phyloP scores from a whole-genome alignment of 2,888 invertebrate species.

The Marronus borbonicus region DNA sequence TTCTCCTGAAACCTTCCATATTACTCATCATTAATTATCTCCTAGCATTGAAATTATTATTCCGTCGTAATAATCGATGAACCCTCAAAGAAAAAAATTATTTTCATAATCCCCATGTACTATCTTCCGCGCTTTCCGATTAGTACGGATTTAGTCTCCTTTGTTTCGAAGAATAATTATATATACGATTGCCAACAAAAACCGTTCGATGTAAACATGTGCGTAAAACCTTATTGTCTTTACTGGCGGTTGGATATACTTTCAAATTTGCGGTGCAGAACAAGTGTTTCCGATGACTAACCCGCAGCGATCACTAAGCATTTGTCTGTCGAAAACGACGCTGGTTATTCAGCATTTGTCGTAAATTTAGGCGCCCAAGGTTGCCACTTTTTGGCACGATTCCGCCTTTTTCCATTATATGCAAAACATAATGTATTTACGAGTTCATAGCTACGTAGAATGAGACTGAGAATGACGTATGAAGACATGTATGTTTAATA shows the following conservation, averaged over 20 bases:
- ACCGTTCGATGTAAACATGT: constrained; percentile 1
- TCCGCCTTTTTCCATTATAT: background rate
- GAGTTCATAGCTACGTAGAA: too few species aligned
- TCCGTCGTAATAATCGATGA: too few species aligned
- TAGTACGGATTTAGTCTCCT: too few species aligned
- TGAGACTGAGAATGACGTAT: too few species aligned
- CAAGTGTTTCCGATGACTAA: constrained; percentile 10
- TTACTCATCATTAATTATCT: too few species aligned
- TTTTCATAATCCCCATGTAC: too few species aligned
- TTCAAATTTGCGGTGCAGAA: background rate
- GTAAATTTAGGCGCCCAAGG: background rate
- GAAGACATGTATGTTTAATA: too few species aligned
- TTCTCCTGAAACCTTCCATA: too few species aligned
- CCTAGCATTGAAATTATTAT: too few species aligned
- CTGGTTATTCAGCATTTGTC: background rate
- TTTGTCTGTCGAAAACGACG: background rate
- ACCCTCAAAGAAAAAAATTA: too few species aligned
- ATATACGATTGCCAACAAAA: background rate
- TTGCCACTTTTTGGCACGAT: background rate
- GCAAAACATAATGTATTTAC: background rate
- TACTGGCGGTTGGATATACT: background rate
- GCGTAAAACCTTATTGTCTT: background rate
- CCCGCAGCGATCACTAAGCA: background rate
- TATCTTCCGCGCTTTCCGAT: too few species aligned
- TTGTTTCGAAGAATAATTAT: too few species aligned